A percentile compares a stretch with the other conserved stretches of the same genome.
Evolutionary conservation across 2,797 vertebrate species (phyloP).

Genomic region (Tokudaia tokunoshimensis): DNA sequence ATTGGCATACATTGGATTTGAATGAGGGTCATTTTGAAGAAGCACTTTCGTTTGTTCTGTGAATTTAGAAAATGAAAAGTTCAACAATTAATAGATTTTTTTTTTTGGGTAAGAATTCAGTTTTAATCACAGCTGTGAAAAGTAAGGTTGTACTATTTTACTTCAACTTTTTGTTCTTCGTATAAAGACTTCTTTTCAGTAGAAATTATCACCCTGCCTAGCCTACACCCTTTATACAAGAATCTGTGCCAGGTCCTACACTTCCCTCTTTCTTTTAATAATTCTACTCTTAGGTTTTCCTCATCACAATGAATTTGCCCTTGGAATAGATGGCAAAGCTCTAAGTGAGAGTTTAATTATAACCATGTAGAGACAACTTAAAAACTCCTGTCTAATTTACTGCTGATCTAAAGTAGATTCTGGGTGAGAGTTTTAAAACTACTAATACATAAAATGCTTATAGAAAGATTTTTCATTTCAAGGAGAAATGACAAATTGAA

Average conservation of each 20-base stretch:
- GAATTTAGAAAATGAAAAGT: conserved; percentile 65
- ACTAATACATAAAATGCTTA: conserved; percentile 77
- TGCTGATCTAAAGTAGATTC: conserved; percentile 84
- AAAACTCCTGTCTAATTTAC: conserved; percentile 89
- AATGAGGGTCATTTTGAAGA: conserved; percentile 60
- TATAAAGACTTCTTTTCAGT: conserved; percentile 76
- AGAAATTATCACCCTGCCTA: conserved; percentile 80
- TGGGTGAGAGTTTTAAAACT: conserved; percentile 83
- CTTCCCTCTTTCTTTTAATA: conserved; percentile 79
- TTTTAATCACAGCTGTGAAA: conserved; percentile 42
- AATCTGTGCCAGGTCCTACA: conserved; percentile 82
- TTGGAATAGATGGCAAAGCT: conserved; percentile 82
- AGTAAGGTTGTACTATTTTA: conserved; percentile 50
- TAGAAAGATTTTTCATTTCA: conserved; percentile 82
- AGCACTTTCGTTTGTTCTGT: conserved; percentile 64
- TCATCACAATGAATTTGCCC: conserved; percentile 84
- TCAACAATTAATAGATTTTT: conserved; percentile 76
- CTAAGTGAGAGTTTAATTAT: conserved; percentile 88
- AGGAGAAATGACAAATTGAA: conserved; percentile 82
- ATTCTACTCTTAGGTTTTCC: conserved; percentile 73
- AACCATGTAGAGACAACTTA: conserved; percentile 87
- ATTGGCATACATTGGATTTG: not conserved
- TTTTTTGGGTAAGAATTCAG: conserved; percentile 68
- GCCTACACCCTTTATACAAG: conserved; percentile 75
- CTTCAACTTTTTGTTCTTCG: conserved; percentile 65